phyloP scores from a whole-genome alignment of 2,888 invertebrate species.

The Lepetodrilus schrolli region DNA sequence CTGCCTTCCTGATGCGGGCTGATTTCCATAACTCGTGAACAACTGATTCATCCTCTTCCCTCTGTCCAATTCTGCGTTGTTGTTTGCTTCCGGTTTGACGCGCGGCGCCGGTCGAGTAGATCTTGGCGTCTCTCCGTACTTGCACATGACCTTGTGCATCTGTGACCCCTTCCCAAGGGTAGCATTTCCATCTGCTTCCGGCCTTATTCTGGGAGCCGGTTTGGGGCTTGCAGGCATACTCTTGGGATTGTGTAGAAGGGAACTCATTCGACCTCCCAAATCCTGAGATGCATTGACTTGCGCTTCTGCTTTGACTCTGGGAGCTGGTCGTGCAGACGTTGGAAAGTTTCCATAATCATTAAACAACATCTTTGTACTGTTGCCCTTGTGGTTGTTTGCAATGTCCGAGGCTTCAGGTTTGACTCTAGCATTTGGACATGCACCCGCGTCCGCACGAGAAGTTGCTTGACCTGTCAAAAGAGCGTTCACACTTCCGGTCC shows the following conservation, averaged over 20 bases:
- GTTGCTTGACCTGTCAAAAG: conserved; percentile 55
- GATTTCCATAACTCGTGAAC: conserved; percentile 58
- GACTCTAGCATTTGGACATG: conserved; percentile 48
- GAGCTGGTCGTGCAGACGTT: conserved; percentile 46
- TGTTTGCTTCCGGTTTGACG: conserved; percentile 59
- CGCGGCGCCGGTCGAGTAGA: conserved; percentile 52
- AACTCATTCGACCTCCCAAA: conserved; percentile 58
- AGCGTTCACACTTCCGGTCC: conserved; percentile 58
- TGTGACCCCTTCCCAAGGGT: conserved; percentile 52
- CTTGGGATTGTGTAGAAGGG: conserved; percentile 59
- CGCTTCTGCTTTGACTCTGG: conserved; percentile 56
- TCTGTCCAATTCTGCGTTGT: conserved; percentile 58
- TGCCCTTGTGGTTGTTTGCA: conserved; percentile 57
- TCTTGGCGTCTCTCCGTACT: conserved; percentile 48
- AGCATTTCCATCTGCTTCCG: conserved; percentile 57
- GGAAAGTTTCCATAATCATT: conserved; percentile 52
- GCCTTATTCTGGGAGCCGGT: conserved; percentile 58
- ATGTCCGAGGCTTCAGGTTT: conserved; percentile 59
- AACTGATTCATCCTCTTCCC: conserved; percentile 59
- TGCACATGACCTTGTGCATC: conserved; percentile 58
- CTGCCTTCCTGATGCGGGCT: conserved; percentile 49
- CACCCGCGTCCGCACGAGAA: conserved; percentile 50
- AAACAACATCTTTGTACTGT: conserved; percentile 50
- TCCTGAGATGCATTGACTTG: conserved; percentile 49
- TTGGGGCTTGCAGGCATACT: conserved; percentile 55